Base-by-base conservation (phyloP, 2,888 invertebrate species). In the Andrena minutula region DNA sequence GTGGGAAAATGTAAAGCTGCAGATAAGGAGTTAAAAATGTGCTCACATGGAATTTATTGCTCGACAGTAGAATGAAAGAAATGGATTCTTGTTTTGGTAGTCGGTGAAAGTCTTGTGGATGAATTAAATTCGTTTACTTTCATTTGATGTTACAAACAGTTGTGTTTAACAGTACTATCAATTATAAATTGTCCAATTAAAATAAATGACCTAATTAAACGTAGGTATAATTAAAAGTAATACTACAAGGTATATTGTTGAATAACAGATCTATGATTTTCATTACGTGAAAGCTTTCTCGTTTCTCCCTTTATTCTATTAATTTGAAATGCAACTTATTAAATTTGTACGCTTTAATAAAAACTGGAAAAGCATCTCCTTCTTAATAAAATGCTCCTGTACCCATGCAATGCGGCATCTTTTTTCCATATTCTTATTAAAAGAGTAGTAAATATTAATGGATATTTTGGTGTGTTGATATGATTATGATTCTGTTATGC, bases 131-230 rank as follows among this genome's bases (percentile, higher is more conserved):
- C 8, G 6, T 56, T 8, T 56, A 10, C 23, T 16, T 41, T 41
- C 41, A 16, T 41, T 56, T 26, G 10, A 56, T 26, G 26, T 23
- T 26, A 56, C 12, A 26, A 23, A 10, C 8, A 26, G 1, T 4
- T 26, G 20, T 7, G 23, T 10, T 56, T 56, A 56, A 20, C 3
- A 23, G 10, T 56, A 56, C 8, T 8, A 10, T 3, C 23, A 10
- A 23, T 23, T 53, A 20, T 20, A 53, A 23, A 26, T 56, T 41
- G 6, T 23, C 7, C 23, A n/a, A 74, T 60, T 74, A 49, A 35
- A 66, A 32, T 74, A 49, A 60, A 32, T 16, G 5, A 58, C 10
- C 2, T 58, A n/a, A 8, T 60, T 26, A 23, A 66, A 32, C n/a
- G 2, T 41, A 7, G 12, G 23, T 23, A 20, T 32, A 66, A 58